Conservation (phyloP, 2,888 invertebrate genomes). For the Dione juno region DNA sequence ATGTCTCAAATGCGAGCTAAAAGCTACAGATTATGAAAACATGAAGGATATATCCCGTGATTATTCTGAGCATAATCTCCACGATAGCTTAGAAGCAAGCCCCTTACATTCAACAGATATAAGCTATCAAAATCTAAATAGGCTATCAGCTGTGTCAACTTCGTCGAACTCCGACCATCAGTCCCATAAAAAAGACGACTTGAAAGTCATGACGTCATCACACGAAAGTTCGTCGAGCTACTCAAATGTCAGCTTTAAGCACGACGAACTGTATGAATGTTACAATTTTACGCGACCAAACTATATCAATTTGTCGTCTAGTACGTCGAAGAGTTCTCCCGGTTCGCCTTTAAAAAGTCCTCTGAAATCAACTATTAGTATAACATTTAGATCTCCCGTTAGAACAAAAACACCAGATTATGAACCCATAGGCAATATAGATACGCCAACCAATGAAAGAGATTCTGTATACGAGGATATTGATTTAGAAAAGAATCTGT, state of each 20-base stretch:
- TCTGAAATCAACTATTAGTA: constrained; percentile 88
- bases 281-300: constrained; percentile 73
- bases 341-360: constrained; percentile 81
- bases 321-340: constrained; percentile 73
- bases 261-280: constrained; percentile 71
- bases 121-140: constrained; percentile 78
- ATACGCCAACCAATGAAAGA: constrained; percentile 74
- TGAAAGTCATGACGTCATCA: constrained; percentile 75
- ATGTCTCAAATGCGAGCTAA: constrained; percentile 75
- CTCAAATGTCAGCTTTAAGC: constrained; percentile 69
- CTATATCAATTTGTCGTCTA: constrained; percentile 77
- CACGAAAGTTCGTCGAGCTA: constrained; percentile 77
- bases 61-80: constrained; percentile 49
- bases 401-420: constrained; percentile 72
- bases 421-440: constrained; percentile 71
- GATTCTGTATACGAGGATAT: constrained; percentile 85
- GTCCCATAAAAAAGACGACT: constrained; percentile 58
- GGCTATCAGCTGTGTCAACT: constrained; percentile 73
- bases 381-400: constrained; percentile 87
- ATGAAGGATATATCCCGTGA: constrained; percentile 52
- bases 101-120: constrained; percentile 73
- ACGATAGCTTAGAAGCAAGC: constrained; percentile 67
- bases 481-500: constrained; percentile 73
- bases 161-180: constrained; percentile 70
- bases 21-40: constrained; percentile 68